Base-by-base conservation (phyloP, 2,888 invertebrate genomes). In the Oscheius onirici region DNA sequence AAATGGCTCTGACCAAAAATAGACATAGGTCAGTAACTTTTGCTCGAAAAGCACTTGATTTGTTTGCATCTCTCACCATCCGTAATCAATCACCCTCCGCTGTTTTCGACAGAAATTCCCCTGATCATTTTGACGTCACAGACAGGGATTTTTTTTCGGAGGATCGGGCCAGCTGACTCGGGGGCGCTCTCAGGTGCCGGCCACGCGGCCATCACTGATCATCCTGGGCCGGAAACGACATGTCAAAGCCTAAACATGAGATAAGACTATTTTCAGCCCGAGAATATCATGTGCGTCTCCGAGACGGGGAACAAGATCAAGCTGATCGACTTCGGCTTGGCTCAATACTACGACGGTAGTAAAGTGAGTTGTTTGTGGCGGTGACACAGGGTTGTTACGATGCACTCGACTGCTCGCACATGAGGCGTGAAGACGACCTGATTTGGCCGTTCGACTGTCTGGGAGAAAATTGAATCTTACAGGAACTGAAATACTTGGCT, bases 291-390 rank as follows among this genome's bases (percentile, higher is more conserved):
- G 63, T 99, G 97, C 87, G 91, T 97, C 26, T 94, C 97, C 72
- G 93, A 94, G 88, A 92, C 94, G 63, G 97, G 97, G n/a, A 97
- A 99, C 90, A 91, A 97, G 82, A 95, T 99, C 85, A 99, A 99
- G 90, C 94, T 99, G 84, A 97, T 99, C 83, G 97, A 99, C 90
- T 99, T 99, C 88, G 97, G 99, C 10, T 90, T 99, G 79, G 97
- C 99, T 3, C 91, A 96, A 84, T 92, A 87, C 72, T 86, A 83
- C 61, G 86, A 86, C 72, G 86, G 86, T n/a, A 80, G 76, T 41
- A 74, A 79, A 73, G 78, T 76, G 60, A 54, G 44, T 57, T 49
- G 6, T 17, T 11, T 44, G 63, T 63, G 15, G 46, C 20, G 13
- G n/a, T n/a, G 55, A 24, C 17, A 34, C 34, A 40, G 20, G 58